phyloP scores from a whole-genome alignment of 2,113 vertebrate species.

The Gavialis gangeticus region DNA sequence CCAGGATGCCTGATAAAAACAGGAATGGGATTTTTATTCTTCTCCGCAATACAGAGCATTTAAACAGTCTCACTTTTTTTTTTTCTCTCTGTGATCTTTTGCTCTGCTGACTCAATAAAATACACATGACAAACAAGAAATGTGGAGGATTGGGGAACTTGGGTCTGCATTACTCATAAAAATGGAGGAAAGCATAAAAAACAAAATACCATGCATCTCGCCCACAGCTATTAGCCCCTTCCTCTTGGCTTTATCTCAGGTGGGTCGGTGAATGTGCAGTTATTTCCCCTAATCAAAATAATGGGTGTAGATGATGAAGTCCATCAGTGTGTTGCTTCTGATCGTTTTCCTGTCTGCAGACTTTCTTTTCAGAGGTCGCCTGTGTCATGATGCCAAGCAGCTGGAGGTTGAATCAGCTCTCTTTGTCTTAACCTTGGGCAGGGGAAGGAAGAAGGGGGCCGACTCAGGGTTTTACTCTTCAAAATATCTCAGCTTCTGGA shows the following conservation, averaged over 20 bases:
- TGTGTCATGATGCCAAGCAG: neutral
- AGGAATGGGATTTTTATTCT: constrained; percentile 35
- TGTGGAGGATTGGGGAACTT: constrained; percentile 6
- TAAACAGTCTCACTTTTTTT: constrained; percentile 10
- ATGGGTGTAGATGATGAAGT: constrained; percentile 9
- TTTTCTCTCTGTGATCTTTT: neutral
- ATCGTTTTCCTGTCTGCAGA: neutral
- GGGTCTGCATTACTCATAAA: constrained; percentile 12
- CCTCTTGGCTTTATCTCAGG: neutral
- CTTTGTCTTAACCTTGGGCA: rapidly evolving
- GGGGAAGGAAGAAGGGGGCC: neutral
- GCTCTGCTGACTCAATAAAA: constrained; percentile 45
- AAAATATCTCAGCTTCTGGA: neutral
- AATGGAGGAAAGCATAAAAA: constrained; percentile 16
- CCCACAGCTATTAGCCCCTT: neutral
- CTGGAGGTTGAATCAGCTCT: neutral
- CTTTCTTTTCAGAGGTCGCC: neutral
- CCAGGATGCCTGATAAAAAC: constrained; percentile 52
- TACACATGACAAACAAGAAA: constrained; percentile 31
- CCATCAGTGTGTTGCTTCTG: constrained; percentile 6
- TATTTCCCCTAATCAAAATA: constrained; percentile 28
- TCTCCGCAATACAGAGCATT: constrained; percentile 16
- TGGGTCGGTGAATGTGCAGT: neutral
- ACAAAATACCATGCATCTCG: neutral
- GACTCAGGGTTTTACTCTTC: neutral